Conservation (phyloP, 2,797 vertebrate genomes). For the Hippoglossus hippoglossus region DNA sequence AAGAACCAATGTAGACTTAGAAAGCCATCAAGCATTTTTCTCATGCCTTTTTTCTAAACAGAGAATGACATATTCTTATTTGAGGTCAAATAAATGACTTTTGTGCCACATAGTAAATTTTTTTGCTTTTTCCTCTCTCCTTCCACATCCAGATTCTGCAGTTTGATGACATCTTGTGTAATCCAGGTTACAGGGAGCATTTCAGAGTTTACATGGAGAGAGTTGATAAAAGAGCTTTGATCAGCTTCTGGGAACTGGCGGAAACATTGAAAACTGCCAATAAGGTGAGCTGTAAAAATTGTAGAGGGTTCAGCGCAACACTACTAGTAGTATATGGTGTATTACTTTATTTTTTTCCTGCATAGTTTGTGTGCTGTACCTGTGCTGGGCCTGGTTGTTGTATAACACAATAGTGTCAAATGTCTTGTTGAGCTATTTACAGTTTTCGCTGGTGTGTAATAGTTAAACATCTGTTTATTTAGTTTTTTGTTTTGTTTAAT, state of each 20-base stretch:
- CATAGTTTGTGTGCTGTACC: no score
- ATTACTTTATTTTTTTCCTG: not conserved
- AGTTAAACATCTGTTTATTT: no score
- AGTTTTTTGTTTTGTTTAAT: no score
- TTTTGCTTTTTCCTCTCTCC: conserved; percentile 3
- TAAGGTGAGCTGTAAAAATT: conserved; percentile 85
- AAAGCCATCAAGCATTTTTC: no score
- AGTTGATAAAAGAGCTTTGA: conserved; percentile 91
- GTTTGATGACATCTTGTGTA: conserved; percentile 95
- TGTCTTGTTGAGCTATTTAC: no score
- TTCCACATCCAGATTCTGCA: conserved; percentile 89
- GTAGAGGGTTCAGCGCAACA: no score
- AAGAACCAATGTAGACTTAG: no score
- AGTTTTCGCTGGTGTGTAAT: no score
- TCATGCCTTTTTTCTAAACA: no score
- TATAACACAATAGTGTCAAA: not conserved
- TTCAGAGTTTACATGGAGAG: conserved; percentile 95
- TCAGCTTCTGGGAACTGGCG: conserved; percentile 96
- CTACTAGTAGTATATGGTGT: not conserved
- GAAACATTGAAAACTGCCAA: conserved; percentile 93
- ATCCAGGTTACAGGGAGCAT: conserved; percentile 88
- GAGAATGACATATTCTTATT: no score
- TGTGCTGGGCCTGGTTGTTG: not conserved
- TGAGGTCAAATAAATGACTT: no score
- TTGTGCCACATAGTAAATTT: not conserved